A percentile compares a stretch with the other conserved stretches of the same genome.
Evolutionary conservation across 2,113 vertebrate genomes (phyloP).

Genomic region (Ctenomys sociabilis): DNA sequence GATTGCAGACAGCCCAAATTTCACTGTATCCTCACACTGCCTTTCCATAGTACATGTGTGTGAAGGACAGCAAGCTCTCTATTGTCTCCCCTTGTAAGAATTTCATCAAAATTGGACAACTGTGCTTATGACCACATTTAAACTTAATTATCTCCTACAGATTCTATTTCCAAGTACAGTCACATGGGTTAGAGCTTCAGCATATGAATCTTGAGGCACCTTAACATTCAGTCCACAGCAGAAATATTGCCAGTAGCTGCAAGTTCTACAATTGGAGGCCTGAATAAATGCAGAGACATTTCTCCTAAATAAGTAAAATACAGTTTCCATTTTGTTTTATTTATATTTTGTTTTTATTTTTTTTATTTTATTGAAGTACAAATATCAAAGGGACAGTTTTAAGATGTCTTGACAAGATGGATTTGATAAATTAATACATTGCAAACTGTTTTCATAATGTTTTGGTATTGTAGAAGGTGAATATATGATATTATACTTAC

Average conservation of each 20-base stretch:
- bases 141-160: not conserved
- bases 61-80: not conserved
- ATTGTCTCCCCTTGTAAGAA: not conserved
- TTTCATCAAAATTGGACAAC: not conserved
- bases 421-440: too few species aligned
- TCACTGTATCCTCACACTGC: fast-evolving
- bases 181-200: not conserved
- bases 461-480: too few species aligned
- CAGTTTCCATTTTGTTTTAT: not conserved
- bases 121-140: not conserved
- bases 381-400: too few species aligned
- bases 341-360: too few species aligned
- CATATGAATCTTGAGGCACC: not conserved
- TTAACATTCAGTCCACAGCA: not conserved
- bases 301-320: not conserved
- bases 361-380: too few species aligned
- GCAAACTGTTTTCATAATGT: too few species aligned
- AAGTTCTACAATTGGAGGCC: not conserved
- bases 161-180: not conserved
- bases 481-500: too few species aligned
- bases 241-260: not conserved
- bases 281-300: not conserved
- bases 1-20: not conserved
- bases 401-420: too few species aligned
- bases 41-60: not conserved